phyloP scores from a whole-genome alignment of 1,140 invertebrate species.

The Bombyx mandarina region DNA sequence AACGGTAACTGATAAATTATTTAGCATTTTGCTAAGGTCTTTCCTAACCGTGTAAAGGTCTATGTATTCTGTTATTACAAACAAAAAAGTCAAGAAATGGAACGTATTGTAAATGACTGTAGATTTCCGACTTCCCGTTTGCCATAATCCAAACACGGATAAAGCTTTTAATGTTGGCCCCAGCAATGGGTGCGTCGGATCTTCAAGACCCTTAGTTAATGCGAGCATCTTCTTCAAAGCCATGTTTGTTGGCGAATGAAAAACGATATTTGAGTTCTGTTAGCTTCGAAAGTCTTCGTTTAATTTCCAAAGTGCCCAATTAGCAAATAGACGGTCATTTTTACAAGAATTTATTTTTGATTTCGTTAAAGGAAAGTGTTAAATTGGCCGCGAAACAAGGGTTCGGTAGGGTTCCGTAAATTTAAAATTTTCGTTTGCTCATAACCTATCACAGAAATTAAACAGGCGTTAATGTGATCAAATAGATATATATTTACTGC shows the following conservation, averaged over 20 bases:
- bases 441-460: too few relatives aligned
- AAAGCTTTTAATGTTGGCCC: slow-evolving; percentile 43
- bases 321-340: slow-evolving; percentile 11
- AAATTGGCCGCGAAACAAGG: slow-evolving; percentile 12
- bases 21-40: slow-evolving; percentile 32
- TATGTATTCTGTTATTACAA: slow-evolving; percentile 32
- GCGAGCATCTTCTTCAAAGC: slow-evolving; percentile 15
- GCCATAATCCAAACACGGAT: slow-evolving; percentile 39
- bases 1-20: slow-evolving; percentile 35
- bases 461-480: too few relatives aligned
- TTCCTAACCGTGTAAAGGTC: slow-evolving; percentile 35
- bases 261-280: background rate
- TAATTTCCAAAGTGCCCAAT: slow-evolving; percentile 9
- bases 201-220: slow-evolving; percentile 23
- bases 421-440: too few relatives aligned
- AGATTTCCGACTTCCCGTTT: slow-evolving; percentile 20
- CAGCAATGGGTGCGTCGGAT: slow-evolving; percentile 37
- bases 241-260: slow-evolving; percentile 8
- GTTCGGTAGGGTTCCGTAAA: too few relatives aligned
- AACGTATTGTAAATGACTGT: slow-evolving; percentile 21
- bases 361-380: slow-evolving; percentile 4
- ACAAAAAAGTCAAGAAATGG: slow-evolving; percentile 26
- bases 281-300: background rate
- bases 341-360: slow-evolving; percentile 6
- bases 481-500: too few relatives aligned